Evolutionary conservation across 2,797 vertebrate genomes (phyloP).

Genomic region (Caiman crocodilus): DNA sequence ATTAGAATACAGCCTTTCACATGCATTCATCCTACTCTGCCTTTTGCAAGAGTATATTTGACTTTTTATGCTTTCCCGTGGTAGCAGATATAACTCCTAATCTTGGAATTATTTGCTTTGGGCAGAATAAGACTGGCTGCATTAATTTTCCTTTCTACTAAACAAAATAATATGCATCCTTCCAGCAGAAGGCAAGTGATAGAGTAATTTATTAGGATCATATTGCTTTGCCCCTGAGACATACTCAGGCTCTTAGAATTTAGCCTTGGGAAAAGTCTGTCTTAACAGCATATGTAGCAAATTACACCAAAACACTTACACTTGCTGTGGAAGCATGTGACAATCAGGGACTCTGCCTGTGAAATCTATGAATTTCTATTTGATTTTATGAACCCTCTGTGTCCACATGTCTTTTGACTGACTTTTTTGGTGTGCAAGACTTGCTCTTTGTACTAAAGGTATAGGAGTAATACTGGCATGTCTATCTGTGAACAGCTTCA

Average conservation of each 20-base stretch:
- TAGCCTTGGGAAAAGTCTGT: not conserved
- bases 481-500: not conserved
- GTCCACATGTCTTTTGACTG: not conserved
- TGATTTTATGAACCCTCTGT: not conserved
- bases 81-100: slow-evolving; percentile 63
- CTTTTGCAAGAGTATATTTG: slow-evolving; percentile 45
- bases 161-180: slow-evolving; percentile 58
- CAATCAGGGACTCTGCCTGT: not conserved
- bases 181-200: slow-evolving; percentile 32
- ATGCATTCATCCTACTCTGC: slow-evolving; percentile 19
- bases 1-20: slow-evolving; percentile 38
- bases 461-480: not conserved
- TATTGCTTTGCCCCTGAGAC: slow-evolving; percentile 8
- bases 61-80: slow-evolving; percentile 60
- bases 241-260: not conserved
- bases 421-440: not conserved
- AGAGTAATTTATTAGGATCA: not conserved
- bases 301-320: not conserved
- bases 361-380: not conserved
- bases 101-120: slow-evolving; percentile 69
- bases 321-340: not conserved
- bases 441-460: not conserved
- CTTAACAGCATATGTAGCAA: not conserved
- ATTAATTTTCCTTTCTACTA: slow-evolving; percentile 68
- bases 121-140: slow-evolving; percentile 48